Conservation (phyloP, 2,888 invertebrate species). For the Cantharis flavilabris region DNA sequence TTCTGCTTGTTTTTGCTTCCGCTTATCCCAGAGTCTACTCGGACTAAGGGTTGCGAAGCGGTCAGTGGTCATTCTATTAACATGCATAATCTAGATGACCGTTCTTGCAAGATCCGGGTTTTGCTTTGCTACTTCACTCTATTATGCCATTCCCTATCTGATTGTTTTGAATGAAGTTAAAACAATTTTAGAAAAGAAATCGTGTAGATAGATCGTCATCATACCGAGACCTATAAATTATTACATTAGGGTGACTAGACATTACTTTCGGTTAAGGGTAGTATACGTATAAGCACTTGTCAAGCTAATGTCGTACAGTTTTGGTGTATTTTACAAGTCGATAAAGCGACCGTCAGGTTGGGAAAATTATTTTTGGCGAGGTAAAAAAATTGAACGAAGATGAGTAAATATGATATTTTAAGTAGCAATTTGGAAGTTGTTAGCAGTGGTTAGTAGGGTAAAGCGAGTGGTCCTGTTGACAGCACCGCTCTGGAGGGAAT, state of each 20-base stretch:
- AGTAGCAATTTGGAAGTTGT: conserved; percentile 55
- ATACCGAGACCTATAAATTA: background rate
- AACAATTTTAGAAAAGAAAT: conserved; percentile 25
- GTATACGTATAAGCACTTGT: background rate
- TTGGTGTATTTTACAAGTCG: background rate
- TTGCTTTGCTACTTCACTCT: conserved; percentile 43
- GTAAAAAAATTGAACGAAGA: background rate
- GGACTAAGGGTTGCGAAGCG: conserved; percentile 45
- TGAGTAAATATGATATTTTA: conserved; percentile 40
- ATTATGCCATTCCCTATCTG: conserved; percentile 30
- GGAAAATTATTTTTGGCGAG: background rate
- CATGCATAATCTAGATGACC: conserved; percentile 58
- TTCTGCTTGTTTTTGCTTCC: conserved; percentile 57
- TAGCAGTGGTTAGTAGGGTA: conserved; percentile 54
- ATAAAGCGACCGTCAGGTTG: background rate
- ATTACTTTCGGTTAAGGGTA: background rate
- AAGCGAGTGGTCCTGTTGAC: conserved; percentile 45
- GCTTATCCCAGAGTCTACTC: conserved; percentile 42
- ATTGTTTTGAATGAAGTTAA: conserved; percentile 21
- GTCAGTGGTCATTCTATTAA: conserved; percentile 58
- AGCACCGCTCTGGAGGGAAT: conserved; percentile 42
- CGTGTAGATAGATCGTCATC: background rate
- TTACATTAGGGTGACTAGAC: background rate
- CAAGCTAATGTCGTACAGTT: background rate
- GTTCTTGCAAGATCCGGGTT: conserved; percentile 49